Base-by-base conservation (phyloP, 2,888 invertebrate genomes). In the Drosophila peninsularis region DNA sequence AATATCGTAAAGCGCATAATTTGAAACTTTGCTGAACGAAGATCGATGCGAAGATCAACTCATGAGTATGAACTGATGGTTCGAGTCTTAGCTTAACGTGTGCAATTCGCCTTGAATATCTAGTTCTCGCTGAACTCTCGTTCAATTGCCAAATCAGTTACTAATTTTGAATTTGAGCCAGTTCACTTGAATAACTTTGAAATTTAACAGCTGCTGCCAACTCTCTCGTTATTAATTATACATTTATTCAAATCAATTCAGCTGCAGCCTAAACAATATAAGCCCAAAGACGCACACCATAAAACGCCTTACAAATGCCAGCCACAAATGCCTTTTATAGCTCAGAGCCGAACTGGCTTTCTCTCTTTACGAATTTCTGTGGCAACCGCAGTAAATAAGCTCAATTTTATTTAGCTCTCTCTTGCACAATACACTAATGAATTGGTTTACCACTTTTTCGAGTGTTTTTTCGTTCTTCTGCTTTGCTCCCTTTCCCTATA, bases 321-420 rank as follows among this genome's bases (percentile, higher is more conserved):
- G 14, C 56, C 56, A 5, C 41, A 63, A 65, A 62, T 45, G 37
- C 10, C 19, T 36, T 13, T 37, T 7, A 27, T 13, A 36, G 41
- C 21, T 36, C 42, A 36, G 37, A 41, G 17, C 24, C n/a, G n/a
- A 24, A 19, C 42, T 41, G 19, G n/a, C 27, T 47, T 37, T 52
- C 37, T 27, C 27, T 27, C n/a, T 41, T 37, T 21, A 1, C 36
- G 11, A 54, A 67, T 41, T 49, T 41, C 7, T n/a, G 9, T 42
- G 42, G 30, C 37, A 72, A 62, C 63, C 71, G 37, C 71, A 71
- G 27, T 13, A 80, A 77, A 80, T 78, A 71, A 72, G 56, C 58
- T 61, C 39, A 61, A 64, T 77, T 66, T 63, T 27, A 75, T 53
- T 60, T 41, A 54, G 62, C 41, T 52, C 42, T 54, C 47, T 62